Percentiles rank a stretch among this genome's conserved stretches.
These are phyloP conservation scores for Xestia c-nigrum DNA, from an alignment of 2,888 invertebrate genomes.

Conservation along the genomic window DNA sequence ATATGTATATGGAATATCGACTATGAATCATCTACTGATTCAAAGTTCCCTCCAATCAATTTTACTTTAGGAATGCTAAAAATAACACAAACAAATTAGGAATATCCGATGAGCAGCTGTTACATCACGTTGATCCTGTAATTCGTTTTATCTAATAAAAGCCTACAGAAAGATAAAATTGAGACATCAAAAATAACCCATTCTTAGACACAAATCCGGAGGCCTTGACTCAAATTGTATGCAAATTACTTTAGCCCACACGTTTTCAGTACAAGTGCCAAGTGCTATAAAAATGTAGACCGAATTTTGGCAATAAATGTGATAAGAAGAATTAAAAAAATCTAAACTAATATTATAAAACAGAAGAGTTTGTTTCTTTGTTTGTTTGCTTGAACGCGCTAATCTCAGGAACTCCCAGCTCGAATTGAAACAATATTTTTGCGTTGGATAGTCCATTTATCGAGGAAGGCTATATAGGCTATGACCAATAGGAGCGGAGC, in stretches of 20 bases:
- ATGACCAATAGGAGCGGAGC: too few relatives aligned
- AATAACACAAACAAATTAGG: neutral
- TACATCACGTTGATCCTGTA: slow-evolving; percentile 17
- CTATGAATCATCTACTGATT: neutral
- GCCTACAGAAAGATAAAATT: slow-evolving; percentile 18
- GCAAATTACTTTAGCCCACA: slow-evolving; percentile 44
- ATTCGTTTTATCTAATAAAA: slow-evolving; percentile 29
- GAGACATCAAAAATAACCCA: slow-evolving; percentile 23
- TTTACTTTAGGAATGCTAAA: slow-evolving; percentile 15
- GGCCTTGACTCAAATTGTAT: slow-evolving; percentile 31
- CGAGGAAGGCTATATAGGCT: too few relatives aligned
- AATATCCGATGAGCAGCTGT: neutral
- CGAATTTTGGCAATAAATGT: neutral
- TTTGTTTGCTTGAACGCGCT: too few relatives aligned
- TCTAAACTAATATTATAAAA: too few relatives aligned
- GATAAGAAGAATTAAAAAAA: neutral
- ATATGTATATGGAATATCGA: neutral
- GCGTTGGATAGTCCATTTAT: too few relatives aligned
- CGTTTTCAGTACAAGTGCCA: neutral
- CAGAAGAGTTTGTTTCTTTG: too few relatives aligned
- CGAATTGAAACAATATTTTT: too few relatives aligned
- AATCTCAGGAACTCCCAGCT: too few relatives aligned
- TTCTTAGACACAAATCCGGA: slow-evolving; percentile 17
- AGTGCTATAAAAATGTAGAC: neutral
- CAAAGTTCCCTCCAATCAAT: neutral